Percentiles rank a stretch among this genome's conserved stretches.
These are phyloP conservation scores for Panagrolaimus sp. DNA, from an alignment of 1,140 invertebrate genomes.

Conservation along the genomic window DNA sequence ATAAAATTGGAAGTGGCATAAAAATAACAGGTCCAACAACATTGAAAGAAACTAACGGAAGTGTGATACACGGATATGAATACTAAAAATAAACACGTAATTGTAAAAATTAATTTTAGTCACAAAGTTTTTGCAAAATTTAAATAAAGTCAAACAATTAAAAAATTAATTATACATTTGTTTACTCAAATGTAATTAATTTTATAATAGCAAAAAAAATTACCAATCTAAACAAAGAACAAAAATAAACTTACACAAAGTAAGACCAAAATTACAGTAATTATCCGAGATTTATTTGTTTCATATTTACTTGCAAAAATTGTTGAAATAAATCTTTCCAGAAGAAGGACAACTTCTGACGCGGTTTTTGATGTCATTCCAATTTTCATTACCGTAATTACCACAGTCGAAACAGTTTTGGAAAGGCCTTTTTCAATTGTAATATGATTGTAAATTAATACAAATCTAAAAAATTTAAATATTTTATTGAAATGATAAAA, in stretches of 20 bases:
- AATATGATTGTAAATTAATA: constrained; percentile 3
- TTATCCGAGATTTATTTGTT: background rate
- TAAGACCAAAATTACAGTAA: background rate
- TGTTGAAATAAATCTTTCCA: background rate
- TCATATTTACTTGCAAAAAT: constrained; percentile 7
- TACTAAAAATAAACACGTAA: background rate
- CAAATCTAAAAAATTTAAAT: background rate
- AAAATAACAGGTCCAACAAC: background rate
- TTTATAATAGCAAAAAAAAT: too few species aligned
- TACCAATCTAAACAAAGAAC: too few species aligned
- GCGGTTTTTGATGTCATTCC: background rate
- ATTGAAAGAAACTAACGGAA: background rate
- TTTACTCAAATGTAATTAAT: too few species aligned
- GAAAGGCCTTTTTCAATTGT: background rate
- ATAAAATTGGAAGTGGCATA: background rate
- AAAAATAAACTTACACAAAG: background rate
- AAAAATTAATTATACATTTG: too few species aligned
- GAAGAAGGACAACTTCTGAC: background rate
- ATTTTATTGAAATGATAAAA: too few species aligned
- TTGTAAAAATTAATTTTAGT: too few species aligned
- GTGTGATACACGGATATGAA: background rate
- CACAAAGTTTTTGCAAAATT: too few species aligned
- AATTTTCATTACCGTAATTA: background rate
- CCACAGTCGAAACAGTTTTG: background rate
- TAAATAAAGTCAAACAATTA: too few species aligned